Evolutionary conservation across 2,113 vertebrate genomes (phyloP), one percentile per base, ranked within the genome.

Genomic region (Anarhynchus alexandrinus): DNA sequence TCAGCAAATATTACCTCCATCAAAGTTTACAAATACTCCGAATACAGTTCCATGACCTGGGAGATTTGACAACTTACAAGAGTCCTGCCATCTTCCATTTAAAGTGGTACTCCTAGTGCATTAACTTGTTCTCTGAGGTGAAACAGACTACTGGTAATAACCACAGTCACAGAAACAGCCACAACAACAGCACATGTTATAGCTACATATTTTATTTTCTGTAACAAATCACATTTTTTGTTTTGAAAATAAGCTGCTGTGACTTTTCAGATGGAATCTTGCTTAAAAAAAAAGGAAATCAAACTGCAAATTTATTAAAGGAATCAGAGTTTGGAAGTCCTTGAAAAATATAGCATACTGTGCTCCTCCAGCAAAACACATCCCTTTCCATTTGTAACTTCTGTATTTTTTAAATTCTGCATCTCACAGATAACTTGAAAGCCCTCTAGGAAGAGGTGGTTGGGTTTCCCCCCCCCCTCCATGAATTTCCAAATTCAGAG

Each of bases 381-480:
- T 1, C 4, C 15, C 34, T 52, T 70, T 78, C 27, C 5, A 43
- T 65, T 73, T 86, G 18, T 62, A 81, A 47, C 15, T 49, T 74
- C 23, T 13, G 10, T 49, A 59, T 16, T 79, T 85, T 66, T 34
- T 42, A 32, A 73, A 61, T 72, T 64, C 27, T 70, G 21, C 5
- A 8, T 30, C 14, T 61, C 43, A 67, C 10, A 73, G 15, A 15
- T 36, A 71, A 79, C 12, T 52, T 73, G 8, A 32, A 70, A 30
- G 25, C 3, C 18, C 7, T 51, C 9, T 61, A 81, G 25, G 16
- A 88, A 62, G 52, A 83, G 3, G 4, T 22, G 12, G 7, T 14
- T 40, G 32, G 13, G 9, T 21, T 11, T 13, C 15, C 25, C 2
- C 8, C 27, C 2, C 1, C 5, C 5, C 47, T 22, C 29, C 34